Evolutionary conservation across 1,140 invertebrate genomes (phyloP).

Genomic region (Danaus melanippus): DNA sequence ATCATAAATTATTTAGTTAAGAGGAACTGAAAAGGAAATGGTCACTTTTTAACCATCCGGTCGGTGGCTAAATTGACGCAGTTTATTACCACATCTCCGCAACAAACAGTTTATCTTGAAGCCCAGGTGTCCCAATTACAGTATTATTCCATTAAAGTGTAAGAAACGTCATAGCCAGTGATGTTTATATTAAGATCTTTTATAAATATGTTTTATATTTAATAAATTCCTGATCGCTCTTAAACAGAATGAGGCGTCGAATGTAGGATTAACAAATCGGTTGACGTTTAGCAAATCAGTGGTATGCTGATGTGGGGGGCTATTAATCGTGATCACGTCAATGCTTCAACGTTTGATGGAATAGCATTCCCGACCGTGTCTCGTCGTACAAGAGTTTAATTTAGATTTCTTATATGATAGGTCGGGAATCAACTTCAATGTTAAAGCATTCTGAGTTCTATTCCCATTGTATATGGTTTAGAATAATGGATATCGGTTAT

Average conservation of each 20-base stretch:
- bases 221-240: conserved; percentile 29
- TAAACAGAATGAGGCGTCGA: conserved; percentile 3
- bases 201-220: conserved; percentile 18
- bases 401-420: conserved; percentile 32
- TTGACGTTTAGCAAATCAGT: conserved; percentile 55
- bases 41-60: conserved; percentile 21
- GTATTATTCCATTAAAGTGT: conserved; percentile 8
- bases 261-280: conserved; percentile 40
- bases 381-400: conserved; percentile 36
- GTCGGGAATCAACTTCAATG: conserved; percentile 12
- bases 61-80: conserved; percentile 20
- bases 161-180: conserved; percentile 1
- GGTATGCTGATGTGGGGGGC: conserved; percentile 33
- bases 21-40: conserved; percentile 23
- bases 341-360: conserved; percentile 21
- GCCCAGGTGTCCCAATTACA: conserved; percentile 14
- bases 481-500: conserved; percentile 15
- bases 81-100: conserved; percentile 17
- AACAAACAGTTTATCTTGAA: conserved; percentile 11
- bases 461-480: conserved; percentile 24
- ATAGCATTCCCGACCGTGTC: conserved; percentile 36
- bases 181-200: too few species aligned
- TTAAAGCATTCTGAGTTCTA: conserved; percentile 28
- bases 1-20: conserved; percentile 13
- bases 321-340: conserved; percentile 37